A percentile compares a stretch with the other conserved stretches of the same genome.
These are phyloP conservation scores for Drosophila conformis DNA, from an alignment of 2,888 invertebrate species.

Conservation along the genomic window DNA sequence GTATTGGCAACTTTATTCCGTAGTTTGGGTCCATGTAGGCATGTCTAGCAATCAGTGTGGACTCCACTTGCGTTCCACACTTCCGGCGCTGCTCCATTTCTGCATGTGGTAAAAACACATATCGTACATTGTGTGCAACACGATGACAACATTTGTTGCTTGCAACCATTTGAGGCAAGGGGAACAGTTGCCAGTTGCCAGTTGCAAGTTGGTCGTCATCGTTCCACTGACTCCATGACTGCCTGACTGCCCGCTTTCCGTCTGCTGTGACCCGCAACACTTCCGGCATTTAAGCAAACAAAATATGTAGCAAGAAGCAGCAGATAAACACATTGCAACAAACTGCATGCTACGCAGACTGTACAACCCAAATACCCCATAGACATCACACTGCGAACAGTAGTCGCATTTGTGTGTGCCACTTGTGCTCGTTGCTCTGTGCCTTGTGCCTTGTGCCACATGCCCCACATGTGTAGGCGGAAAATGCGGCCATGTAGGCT, in stretches of 20 bases:
- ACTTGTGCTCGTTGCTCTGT: conserved; percentile 29
- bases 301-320: conserved; percentile 65
- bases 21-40: conserved; percentile 7
- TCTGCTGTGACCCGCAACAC: conserved; percentile 64
- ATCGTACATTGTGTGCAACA: conserved; percentile 48
- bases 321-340: conserved; percentile 51
- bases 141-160: conserved; percentile 66
- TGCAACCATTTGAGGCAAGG: conserved; percentile 23
- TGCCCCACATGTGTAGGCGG: conserved; percentile 70
- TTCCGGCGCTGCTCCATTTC: too few species aligned
- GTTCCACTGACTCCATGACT: conserved; percentile 1
- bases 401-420: conserved; percentile 22
- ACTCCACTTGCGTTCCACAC: neutral
- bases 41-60: conserved; percentile 28
- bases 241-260: conserved; percentile 21
- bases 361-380: conserved; percentile 1
- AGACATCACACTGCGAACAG: conserved; percentile 1
- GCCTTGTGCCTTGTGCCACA: conserved; percentile 57
- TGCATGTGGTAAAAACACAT: conserved; percentile 27
- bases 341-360: conserved; percentile 26
- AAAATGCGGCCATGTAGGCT: conserved; percentile 77
- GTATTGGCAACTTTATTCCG: neutral
- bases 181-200: conserved; percentile 31
- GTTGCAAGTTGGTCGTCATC: conserved; percentile 3
- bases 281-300: conserved; percentile 80